Evolutionary conservation across 2,888 invertebrate species (phyloP).

Genomic region (Urechis unicinctus): DNA sequence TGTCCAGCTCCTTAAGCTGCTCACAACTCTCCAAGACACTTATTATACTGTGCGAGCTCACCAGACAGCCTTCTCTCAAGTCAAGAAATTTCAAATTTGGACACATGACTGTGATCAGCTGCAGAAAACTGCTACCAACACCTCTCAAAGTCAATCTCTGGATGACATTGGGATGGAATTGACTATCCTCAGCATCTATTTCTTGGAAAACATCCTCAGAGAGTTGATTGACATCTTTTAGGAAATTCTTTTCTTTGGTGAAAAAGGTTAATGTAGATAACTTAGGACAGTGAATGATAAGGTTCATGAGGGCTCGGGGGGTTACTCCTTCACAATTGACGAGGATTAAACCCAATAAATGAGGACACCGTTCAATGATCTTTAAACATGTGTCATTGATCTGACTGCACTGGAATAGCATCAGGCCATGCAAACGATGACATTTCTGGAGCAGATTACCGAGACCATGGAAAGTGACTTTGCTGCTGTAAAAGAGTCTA

Average conservation of each 20-base stretch:
- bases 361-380: not conserved
- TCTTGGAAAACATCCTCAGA: not conserved
- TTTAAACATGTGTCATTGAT: not conserved
- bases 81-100: not conserved
- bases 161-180: not conserved
- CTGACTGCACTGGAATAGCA: not conserved
- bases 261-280: not conserved
- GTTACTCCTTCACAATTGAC: not conserved
- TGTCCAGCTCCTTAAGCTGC: not conserved
- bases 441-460: not conserved
- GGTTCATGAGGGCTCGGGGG: not conserved
- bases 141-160: not conserved
- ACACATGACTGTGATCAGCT: not conserved
- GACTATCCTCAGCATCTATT: not conserved
- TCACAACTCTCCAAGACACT: not conserved
- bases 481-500: not conserved
- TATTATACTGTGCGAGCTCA: not conserved
- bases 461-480: not conserved
- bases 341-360: not conserved
- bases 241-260: not conserved
- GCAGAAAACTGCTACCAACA: not conserved
- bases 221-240: not conserved
- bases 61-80: not conserved
- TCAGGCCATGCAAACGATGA: not conserved
- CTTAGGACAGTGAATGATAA: not conserved